A percentile compares a stretch with the other conserved stretches of the same genome.
phyloP scores from a whole-genome alignment of 2,797 vertebrate species.

The Tachyglossus aculeatus region DNA sequence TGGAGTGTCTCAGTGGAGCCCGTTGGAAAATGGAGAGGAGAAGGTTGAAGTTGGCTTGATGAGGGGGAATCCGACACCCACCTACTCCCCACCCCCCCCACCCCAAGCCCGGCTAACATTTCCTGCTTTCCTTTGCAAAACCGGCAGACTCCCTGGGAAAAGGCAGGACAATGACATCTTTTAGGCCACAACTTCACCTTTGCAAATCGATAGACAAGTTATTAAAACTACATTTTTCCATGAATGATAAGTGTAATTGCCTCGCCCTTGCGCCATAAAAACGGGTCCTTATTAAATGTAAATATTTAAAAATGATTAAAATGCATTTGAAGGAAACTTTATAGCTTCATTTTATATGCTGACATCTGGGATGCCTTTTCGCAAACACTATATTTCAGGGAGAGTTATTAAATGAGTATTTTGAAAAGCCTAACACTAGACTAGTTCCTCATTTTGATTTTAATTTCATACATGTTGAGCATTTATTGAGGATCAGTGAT shows the following conservation, averaged over 20 bases:
- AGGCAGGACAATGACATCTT: constrained; percentile 55
- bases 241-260: constrained; percentile 78
- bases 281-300: constrained; percentile 79
- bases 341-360: constrained; percentile 77
- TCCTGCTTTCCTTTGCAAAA: constrained; percentile 61
- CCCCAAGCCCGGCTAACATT: neutral
- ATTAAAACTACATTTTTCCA: constrained; percentile 76
- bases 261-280: constrained; percentile 74
- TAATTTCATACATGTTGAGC: constrained; percentile 60
- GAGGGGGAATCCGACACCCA: neutral
- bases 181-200: constrained; percentile 72
- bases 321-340: constrained; percentile 77
- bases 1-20: constrained; percentile 41
- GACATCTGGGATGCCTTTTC: constrained; percentile 77
- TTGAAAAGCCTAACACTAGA: constrained; percentile 71
- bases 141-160: constrained; percentile 10
- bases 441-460: constrained; percentile 63
- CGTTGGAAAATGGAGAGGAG: constrained; percentile 22
- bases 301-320: constrained; percentile 82
- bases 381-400: constrained; percentile 63
- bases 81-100: neutral
- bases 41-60: neutral
- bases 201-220: constrained; percentile 72
- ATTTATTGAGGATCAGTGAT: constrained; percentile 61
- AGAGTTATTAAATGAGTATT: constrained; percentile 76